Conservation (phyloP, 1,140 invertebrate species). For the Bombus confusus region DNA sequence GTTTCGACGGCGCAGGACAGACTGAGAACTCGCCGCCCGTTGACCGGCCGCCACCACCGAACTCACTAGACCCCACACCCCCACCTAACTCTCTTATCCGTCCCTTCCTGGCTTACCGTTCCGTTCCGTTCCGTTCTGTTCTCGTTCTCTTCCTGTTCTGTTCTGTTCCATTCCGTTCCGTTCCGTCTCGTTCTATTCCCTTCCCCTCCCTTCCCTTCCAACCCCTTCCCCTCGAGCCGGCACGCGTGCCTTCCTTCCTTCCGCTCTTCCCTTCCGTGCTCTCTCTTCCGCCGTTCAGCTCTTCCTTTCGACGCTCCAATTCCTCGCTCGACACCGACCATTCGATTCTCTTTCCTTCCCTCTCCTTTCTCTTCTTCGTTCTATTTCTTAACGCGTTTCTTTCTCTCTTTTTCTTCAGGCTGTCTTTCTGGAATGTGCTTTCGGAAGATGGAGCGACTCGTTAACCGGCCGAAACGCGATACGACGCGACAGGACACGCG, state of each 20-base stretch:
- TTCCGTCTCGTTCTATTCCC: not conserved
- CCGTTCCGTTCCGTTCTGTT: conserved; percentile 4
- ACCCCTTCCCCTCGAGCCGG: not conserved
- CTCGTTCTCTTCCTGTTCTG: not conserved
- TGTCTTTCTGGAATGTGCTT: too few relatives aligned
- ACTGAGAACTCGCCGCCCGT: conserved; percentile 48
- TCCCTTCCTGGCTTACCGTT: conserved; percentile 1
- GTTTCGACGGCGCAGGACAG: conserved; percentile 66
- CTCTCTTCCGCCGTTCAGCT: not conserved
- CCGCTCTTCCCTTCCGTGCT: not conserved
- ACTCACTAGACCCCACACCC: not conserved
- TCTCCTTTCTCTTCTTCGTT: not conserved
- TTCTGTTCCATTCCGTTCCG: not conserved
- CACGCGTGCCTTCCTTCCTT: conserved; percentile 9
- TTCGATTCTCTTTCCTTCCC: not conserved
- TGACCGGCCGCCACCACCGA: not conserved
- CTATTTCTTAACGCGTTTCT: not conserved
- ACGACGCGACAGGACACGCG: not conserved
- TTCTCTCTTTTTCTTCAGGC: not conserved
- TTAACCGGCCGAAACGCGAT: not conserved
- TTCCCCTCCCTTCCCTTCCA: not conserved
- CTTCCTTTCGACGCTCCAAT: not conserved
- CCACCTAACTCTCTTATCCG: not conserved
- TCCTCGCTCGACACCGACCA: not conserved
- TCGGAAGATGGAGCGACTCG: not conserved